These are phyloP conservation scores for Octomys mimax DNA, from an alignment of 2,797 vertebrate species.

Conservation along the genomic window DNA sequence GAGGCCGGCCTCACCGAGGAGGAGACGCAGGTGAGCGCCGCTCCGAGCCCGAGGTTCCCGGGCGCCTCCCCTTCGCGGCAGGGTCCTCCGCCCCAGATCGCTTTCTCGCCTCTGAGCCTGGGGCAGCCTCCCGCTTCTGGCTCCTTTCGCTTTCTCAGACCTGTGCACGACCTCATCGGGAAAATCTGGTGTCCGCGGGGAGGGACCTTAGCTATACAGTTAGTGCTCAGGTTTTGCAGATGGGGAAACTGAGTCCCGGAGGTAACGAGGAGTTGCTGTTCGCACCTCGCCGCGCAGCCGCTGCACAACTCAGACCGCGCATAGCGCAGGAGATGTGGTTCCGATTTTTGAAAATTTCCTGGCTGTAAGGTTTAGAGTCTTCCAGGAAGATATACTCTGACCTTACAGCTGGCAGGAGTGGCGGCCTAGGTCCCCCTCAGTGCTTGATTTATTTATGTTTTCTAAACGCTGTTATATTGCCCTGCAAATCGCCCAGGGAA, in stretches of 20 bases:
- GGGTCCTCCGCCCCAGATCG: background rate
- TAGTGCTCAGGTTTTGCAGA: background rate
- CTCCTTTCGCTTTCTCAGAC: background rate
- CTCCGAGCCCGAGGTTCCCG: background rate
- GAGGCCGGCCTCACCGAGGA: constrained; percentile 94
- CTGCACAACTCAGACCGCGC: background rate
- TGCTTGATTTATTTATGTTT: background rate
- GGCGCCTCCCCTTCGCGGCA: background rate
- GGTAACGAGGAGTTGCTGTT: background rate
- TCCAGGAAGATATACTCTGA: constrained; percentile 9
- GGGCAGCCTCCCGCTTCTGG: background rate
- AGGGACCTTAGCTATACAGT: background rate
- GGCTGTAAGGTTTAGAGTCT: background rate
- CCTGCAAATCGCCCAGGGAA: background rate
- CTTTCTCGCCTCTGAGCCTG: background rate
- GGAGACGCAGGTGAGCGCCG: constrained; percentile 91
- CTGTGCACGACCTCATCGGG: too few relatives aligned
- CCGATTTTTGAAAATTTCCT: background rate
- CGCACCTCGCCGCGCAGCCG: background rate
- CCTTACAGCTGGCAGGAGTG: background rate
- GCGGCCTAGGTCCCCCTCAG: background rate
- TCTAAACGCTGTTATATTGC: background rate
- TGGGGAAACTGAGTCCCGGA: background rate
- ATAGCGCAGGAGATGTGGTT: background rate
- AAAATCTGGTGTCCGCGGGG: fast-evolving